These are phyloP conservation scores for Aplidium turbinatum DNA, from an alignment of 23 tunicate species.

Conservation along the genomic window DNA sequence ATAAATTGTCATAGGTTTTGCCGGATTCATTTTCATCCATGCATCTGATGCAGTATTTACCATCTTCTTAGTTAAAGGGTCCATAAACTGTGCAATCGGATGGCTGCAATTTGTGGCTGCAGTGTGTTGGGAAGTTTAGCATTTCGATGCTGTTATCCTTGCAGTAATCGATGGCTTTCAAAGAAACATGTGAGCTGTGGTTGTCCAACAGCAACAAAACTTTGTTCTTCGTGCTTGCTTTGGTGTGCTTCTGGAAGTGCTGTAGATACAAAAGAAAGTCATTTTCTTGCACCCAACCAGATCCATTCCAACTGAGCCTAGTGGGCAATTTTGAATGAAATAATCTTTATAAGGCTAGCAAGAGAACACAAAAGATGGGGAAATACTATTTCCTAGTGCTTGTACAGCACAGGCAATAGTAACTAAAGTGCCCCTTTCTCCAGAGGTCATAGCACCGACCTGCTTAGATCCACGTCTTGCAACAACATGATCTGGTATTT, in stretches of 20 bases:
- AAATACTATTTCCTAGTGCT: neutral
- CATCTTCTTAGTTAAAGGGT: neutral
- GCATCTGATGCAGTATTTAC: neutral
- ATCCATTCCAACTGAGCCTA: neutral
- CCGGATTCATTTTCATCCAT: no score
- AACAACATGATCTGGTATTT: neutral
- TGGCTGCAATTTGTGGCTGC: conserved; percentile 6
- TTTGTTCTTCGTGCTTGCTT: neutral
- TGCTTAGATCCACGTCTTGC: neutral
- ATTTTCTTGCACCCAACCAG: neutral
- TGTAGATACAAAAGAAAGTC: neutral
- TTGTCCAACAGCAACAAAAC: neutral
- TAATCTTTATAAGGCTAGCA: neutral
- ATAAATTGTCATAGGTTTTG: neutral
- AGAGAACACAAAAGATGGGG: neutral
- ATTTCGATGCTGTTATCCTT: neutral
- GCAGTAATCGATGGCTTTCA: neutral
- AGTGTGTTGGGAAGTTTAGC: conserved; percentile 13
- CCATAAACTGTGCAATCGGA: conserved; percentile 11
- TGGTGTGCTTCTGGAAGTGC: neutral
- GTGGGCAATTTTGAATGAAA: neutral
- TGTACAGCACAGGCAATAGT: neutral
- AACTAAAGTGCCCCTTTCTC: neutral
- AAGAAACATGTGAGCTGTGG: neutral
- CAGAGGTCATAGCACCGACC: conserved; percentile 12